Conservation (phyloP, 2,797 vertebrate genomes). For the Gouania willdenowi region DNA sequence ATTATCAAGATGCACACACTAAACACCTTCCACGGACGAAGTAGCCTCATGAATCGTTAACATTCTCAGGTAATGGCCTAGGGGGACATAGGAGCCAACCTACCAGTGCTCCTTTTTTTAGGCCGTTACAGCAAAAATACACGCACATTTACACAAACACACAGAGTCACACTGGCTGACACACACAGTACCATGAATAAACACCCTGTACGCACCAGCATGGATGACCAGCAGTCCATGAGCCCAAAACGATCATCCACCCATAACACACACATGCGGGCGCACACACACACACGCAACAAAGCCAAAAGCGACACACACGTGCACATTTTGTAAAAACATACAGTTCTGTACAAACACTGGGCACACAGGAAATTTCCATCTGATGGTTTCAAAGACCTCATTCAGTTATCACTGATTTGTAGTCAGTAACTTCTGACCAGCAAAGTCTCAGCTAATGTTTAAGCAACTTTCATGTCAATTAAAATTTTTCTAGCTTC, state of each 20-base stretch:
- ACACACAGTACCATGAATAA: conserved; percentile 40
- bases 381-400: conserved; percentile 19
- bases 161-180: conserved; percentile 12
- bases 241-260: conserved; percentile 48
- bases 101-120: conserved; percentile 8
- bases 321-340: conserved; percentile 42
- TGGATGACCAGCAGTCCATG: conserved; percentile 55
- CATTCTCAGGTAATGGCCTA: too few species aligned
- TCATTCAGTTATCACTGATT: too few species aligned
- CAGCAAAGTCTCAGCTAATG: conserved; percentile 2
- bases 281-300: too few species aligned
- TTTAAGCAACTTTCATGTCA: too few species aligned
- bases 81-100: conserved; percentile 9
- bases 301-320: conserved; percentile 26
- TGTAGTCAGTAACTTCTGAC: too few species aligned
- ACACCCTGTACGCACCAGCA: conserved; percentile 53
- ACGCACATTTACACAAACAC: conserved; percentile 20
- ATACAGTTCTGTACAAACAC: conserved; percentile 49
- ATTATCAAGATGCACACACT: too few species aligned
- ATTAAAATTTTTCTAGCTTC: too few species aligned
- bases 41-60: too few species aligned
- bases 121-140: conserved; percentile 18
- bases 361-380: conserved; percentile 20
- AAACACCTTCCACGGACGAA: too few species aligned
- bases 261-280: conserved; percentile 43